These are phyloP conservation scores for Druon quercuslanigerum DNA, from an alignment of 1,140 invertebrate species.

Conservation along the genomic window DNA sequence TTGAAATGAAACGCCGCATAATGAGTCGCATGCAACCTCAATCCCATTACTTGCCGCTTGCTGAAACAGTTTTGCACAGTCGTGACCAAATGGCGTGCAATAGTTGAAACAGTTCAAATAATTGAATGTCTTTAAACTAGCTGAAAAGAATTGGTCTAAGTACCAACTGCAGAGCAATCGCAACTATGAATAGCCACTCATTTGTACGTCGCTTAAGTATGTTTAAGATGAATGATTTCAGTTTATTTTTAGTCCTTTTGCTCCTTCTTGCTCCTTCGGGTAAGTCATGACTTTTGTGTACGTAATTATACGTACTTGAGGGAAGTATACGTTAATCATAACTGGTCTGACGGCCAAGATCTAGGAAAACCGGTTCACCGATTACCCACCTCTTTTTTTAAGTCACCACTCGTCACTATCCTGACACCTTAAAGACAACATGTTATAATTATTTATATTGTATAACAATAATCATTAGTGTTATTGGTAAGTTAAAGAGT, in stretches of 20 bases:
- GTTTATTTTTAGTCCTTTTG: not conserved
- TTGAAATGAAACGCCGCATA: constrained; percentile 36
- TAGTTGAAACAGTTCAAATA: constrained; percentile 30
- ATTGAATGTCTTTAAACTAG: constrained; percentile 31
- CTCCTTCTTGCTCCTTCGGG: not conserved
- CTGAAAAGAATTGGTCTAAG: constrained; percentile 13
- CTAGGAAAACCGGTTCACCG: not conserved
- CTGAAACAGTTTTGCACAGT: constrained; percentile 10
- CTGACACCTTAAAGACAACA: not conserved
- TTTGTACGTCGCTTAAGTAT: constrained; percentile 22
- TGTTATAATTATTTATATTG: constrained; percentile 3
- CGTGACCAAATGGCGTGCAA: constrained; percentile 25
- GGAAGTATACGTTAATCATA: not conserved
- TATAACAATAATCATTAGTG: not conserved
- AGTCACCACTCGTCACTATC: not conserved
- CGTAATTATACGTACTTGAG: constrained; percentile 1
- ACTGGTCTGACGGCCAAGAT: not conserved
- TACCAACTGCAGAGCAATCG: constrained; percentile 13
- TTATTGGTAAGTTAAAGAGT: not conserved
- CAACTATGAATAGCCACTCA: constrained; percentile 19
- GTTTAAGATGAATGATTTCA: constrained; percentile 16
- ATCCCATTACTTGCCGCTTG: constrained; percentile 32
- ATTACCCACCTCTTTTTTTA: not conserved
- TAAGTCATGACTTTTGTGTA: not conserved
- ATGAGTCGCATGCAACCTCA: constrained; percentile 44